phyloP scores from a whole-genome alignment of 2,113 vertebrate species.

The Microcebus jonahi region DNA sequence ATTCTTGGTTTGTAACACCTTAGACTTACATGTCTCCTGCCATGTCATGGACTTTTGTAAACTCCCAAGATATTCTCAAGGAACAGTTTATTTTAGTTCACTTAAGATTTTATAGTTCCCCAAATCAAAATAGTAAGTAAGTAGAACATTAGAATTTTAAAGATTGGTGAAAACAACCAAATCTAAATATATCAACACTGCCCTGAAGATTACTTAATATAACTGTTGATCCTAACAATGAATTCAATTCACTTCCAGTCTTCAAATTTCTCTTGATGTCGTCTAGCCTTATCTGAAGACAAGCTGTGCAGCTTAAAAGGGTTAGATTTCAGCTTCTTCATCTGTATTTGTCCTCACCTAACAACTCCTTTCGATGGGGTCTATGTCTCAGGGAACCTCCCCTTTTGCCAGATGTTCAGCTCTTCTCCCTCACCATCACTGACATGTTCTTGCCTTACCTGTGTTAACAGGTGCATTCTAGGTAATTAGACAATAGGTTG shows the following conservation, averaged over 20 bases:
- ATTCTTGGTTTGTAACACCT: not conserved
- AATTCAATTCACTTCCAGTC: not conserved
- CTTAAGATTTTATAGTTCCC: not conserved
- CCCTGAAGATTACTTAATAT: not conserved
- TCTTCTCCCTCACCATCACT: too few relatives aligned
- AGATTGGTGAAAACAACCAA: not conserved
- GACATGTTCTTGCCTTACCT: not conserved
- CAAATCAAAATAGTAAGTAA: not conserved
- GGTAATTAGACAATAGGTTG: not conserved
- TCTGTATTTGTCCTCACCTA: not conserved
- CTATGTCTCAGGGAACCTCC: not conserved
- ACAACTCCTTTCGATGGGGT: not conserved
- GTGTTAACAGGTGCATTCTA: not conserved
- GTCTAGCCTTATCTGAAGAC: not conserved
- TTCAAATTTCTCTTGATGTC: not conserved
- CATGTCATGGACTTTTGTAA: not conserved
- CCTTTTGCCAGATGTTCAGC: not conserved
- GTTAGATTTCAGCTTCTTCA: not conserved
- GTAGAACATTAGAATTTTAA: not conserved
- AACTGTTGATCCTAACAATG: not conserved
- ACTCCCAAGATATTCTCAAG: not conserved
- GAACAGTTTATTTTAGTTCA: not conserved
- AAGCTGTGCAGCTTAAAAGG: not conserved
- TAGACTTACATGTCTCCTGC: fast-evolving
- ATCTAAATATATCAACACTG: not conserved